These are phyloP conservation scores for Meandrusa payeni DNA, from an alignment of 2,888 invertebrate species.

Conservation along the genomic window DNA sequence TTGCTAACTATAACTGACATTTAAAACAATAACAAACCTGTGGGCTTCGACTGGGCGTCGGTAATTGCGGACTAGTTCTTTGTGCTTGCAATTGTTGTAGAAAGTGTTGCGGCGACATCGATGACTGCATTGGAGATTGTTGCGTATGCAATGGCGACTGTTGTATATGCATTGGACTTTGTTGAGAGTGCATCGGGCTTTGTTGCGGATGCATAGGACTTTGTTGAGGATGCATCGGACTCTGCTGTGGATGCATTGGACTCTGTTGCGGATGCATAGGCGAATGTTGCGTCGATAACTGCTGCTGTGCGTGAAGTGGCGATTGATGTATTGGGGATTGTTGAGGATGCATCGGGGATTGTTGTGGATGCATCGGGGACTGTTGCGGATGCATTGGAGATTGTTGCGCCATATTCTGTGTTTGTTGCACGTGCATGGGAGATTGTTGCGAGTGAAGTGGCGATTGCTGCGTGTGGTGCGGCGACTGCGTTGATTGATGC, in stretches of 20 bases:
- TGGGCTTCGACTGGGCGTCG: constrained; percentile 73
- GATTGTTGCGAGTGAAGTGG: constrained; percentile 65
- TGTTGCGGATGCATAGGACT: constrained; percentile 52
- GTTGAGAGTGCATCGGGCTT: constrained; percentile 45
- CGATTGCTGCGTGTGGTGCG: constrained; percentile 62
- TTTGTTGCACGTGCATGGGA: constrained; percentile 60
- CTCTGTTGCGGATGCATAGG: constrained; percentile 55
- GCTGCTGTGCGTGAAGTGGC: constrained; percentile 43
- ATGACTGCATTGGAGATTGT: constrained; percentile 45
- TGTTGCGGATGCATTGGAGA: constrained; percentile 54
- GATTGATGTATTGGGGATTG: constrained; percentile 51
- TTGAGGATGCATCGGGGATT: constrained; percentile 46
- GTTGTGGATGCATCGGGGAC: constrained; percentile 51
- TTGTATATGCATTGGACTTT: constrained; percentile 55
- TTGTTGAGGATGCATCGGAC: constrained; percentile 59
- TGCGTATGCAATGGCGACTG: constrained; percentile 55
- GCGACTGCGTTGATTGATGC: constrained; percentile 63
- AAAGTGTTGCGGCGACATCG: constrained; percentile 47
- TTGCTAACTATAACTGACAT: no score
- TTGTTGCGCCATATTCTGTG: constrained; percentile 49
- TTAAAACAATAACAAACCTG: constrained; percentile 64
- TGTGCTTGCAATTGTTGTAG: constrained; percentile 63
- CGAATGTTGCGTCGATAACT: constrained; percentile 50
- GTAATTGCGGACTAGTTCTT: constrained; percentile 70
- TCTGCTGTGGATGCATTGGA: constrained; percentile 55